Conservation (phyloP, 35 echinoderm and acorn worm genomes). For the Heliocidaris erythrogramma region DNA sequence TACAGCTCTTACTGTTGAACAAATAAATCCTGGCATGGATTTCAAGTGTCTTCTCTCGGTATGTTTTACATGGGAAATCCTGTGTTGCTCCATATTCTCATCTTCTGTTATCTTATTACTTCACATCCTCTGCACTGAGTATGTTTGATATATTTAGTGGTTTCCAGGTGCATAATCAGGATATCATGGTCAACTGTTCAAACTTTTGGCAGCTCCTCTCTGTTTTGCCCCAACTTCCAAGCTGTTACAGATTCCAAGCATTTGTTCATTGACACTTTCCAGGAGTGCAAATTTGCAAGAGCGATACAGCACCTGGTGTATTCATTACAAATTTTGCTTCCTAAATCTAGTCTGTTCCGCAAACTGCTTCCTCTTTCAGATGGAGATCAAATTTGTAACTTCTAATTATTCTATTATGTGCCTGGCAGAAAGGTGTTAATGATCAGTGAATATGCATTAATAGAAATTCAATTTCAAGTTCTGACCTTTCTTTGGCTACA, state of each 20-base stretch:
- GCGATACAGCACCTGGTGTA: not conserved
- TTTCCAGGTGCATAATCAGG: not conserved
- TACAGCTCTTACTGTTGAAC: not conserved
- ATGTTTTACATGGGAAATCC: conserved; percentile 5
- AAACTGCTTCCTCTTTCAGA: not conserved
- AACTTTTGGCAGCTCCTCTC: not conserved
- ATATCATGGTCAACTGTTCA: not conserved
- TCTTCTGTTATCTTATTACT: not conserved
- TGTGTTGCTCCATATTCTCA: not conserved
- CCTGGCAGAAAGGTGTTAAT: no score
- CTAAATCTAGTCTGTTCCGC: no score
- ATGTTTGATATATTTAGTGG: not conserved
- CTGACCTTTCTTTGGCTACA: no score
- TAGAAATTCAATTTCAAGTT: no score
- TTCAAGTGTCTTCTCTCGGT: not conserved
- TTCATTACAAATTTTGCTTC: not conserved
- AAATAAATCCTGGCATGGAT: not conserved
- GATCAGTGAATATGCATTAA: no score
- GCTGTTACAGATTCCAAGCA: not conserved
- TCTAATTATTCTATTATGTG: no score
- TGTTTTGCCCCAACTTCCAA: not conserved
- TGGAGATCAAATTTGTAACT: no score
- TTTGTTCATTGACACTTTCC: not conserved
- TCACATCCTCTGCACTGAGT: not conserved
- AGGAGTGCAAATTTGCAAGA: not conserved